Conservation (phyloP, 2,888 invertebrate species). For the Pammene aurita region DNA sequence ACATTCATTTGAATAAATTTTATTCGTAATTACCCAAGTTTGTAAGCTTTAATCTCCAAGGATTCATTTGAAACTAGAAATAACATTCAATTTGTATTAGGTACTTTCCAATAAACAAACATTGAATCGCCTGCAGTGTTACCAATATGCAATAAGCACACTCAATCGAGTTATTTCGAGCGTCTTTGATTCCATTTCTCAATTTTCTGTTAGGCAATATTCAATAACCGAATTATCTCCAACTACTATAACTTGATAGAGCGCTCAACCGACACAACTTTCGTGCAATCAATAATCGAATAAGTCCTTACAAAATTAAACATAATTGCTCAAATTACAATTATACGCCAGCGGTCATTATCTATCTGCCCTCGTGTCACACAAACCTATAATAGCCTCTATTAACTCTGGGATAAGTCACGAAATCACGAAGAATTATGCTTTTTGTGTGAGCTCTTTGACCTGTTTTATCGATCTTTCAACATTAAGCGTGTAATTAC, state of each 20-base stretch:
- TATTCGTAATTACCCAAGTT: neutral
- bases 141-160: constrained; percentile 6
- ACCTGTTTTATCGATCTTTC: constrained; percentile 60
- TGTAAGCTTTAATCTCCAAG: neutral
- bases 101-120: neutral
- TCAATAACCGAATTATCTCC: constrained; percentile 8
- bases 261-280: constrained; percentile 5
- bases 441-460: constrained; percentile 47
- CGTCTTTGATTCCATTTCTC: constrained; percentile 12
- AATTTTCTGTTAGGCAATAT: constrained; percentile 6
- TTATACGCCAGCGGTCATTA: constrained; percentile 58
- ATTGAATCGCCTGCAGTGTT: neutral
- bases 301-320: constrained; percentile 26
- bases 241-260: constrained; percentile 29
- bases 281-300: constrained; percentile 33
- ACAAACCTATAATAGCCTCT: constrained; percentile 24
- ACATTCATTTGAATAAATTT: neutral
- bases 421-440: neutral
- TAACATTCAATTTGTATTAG: neutral
- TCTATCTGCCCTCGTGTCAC: constrained; percentile 42
- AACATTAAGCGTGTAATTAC: constrained; percentile 61
- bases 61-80: neutral
- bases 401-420: constrained; percentile 9
- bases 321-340: constrained; percentile 56
- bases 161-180: constrained; percentile 16